These are phyloP conservation scores for Artibeus jamaicensis DNA, from an alignment of 2,797 vertebrate species.

Conservation along the genomic window DNA sequence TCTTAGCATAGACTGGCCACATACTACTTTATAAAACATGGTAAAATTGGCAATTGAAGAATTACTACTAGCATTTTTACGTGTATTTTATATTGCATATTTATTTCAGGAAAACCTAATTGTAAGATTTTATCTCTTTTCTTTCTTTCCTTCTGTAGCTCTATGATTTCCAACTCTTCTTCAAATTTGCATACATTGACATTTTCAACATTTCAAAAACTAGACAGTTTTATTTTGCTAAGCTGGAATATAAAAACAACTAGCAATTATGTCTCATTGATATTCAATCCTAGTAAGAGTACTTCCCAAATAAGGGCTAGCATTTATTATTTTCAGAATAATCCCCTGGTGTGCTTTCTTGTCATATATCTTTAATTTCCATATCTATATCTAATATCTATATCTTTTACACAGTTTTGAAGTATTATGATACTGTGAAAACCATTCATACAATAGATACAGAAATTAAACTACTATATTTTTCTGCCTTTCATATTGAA, in stretches of 20 bases:
- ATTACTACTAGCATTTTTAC: background rate
- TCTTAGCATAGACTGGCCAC: background rate
- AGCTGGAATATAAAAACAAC: constrained; percentile 53
- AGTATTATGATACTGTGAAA: background rate
- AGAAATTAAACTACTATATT: background rate
- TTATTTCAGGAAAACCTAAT: constrained; percentile 46
- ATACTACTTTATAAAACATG: background rate
- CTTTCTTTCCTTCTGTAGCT: constrained; percentile 32
- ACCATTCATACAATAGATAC: background rate
- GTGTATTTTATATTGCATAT: constrained; percentile 38
- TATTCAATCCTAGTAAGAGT: constrained; percentile 59
- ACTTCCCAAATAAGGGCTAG: constrained; percentile 39
- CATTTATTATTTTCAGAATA: constrained; percentile 58
- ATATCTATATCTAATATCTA: constrained; percentile 48
- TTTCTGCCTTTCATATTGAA: background rate
- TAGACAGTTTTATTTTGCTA: constrained; percentile 66
- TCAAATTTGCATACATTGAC: constrained; percentile 74
- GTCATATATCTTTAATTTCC: constrained; percentile 47
- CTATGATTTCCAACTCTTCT: constrained; percentile 49
- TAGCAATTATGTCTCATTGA: constrained; percentile 71
- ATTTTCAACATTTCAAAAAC: constrained; percentile 73
- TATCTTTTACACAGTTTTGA: constrained; percentile 25
- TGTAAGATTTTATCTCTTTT: constrained; percentile 53
- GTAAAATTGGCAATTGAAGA: constrained; percentile 16
- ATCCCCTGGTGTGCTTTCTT: constrained; percentile 38